These are phyloP conservation scores for Tor tambroides DNA, from an alignment of 2,113 vertebrate species.

Conservation along the genomic window DNA sequence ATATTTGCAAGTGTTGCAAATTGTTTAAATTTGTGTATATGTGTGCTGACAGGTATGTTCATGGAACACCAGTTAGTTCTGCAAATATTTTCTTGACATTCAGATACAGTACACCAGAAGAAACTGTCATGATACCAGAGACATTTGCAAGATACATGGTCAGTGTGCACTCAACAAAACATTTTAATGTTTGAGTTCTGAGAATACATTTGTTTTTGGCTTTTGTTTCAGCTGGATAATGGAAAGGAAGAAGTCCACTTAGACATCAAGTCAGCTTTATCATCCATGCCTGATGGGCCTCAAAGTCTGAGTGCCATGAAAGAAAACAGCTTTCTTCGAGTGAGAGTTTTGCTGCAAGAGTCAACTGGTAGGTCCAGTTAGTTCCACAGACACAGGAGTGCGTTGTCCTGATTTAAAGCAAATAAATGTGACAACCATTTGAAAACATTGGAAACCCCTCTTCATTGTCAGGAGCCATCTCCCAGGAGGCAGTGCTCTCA, in stretches of 20 bases:
- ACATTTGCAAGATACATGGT: constrained; percentile 57
- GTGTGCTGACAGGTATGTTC: constrained; percentile 65
- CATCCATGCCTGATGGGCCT: constrained; percentile 49
- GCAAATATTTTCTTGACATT: constrained; percentile 65
- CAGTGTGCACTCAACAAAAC: not conserved
- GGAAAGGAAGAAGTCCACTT: constrained; percentile 61
- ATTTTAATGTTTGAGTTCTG: not conserved
- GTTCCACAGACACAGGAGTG: not conserved
- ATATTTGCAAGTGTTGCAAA: not conserved
- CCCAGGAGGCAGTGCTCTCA: constrained; percentile 82
- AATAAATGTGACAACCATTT: not conserved
- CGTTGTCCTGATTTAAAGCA: not conserved
- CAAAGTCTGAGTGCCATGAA: constrained; percentile 59
- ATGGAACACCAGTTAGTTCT: constrained; percentile 64
- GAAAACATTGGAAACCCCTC: not conserved
- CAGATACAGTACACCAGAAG: constrained; percentile 63
- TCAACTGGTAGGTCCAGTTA: constrained; percentile 48
- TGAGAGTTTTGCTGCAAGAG: constrained; percentile 68
- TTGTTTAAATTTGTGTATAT: not conserved
- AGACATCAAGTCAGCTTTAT: constrained; percentile 62
- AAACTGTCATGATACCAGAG: constrained; percentile 61
- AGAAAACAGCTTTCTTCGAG: constrained; percentile 65
- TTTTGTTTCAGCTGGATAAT: constrained; percentile 57
- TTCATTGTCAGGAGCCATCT: constrained; percentile 81
- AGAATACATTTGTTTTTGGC: not conserved